Evolutionary conservation across 1,140 invertebrate species (phyloP), one percentile per base, ranked within the genome.

Genomic region (Argopecten irradians): DNA sequence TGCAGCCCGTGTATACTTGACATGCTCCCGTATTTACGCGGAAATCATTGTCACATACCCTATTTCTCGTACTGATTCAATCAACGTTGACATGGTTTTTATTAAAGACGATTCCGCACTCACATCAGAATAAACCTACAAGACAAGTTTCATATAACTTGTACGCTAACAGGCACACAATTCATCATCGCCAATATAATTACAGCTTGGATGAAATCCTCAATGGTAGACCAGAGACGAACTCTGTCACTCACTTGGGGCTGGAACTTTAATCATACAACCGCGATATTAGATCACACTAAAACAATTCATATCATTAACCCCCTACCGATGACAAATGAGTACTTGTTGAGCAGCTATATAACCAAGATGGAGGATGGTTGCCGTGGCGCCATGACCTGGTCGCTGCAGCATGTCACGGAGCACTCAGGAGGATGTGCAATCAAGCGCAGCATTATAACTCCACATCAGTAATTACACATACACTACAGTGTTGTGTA

Each of bases 161-260:
- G 55, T 71, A 71, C 28, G 55, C 13, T 71, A 1, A 71, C 55
- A 71, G 55, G 22, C 55, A 71, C 55, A 71, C 55, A 71, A 71
- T 71, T 71, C 55, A 71, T 71, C 55, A 71, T 71, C 55, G 28
- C 22, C 55, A 71, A 71, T 71, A 71, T 71, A 71, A 71, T 71
- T 71, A 71, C n/a, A n/a, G 55, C 55, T 71, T 71, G n/a, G 55
- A 71, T 71, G 55, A 71, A 71, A 71, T 71, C 55, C 22, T 71
- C 55, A 71, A 71, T n/a, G 22, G 55, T 71, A 71, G 55, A 28
- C 55, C 55, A 28, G 55, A 71, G 55, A 71, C 55, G 55, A 28
- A n/a, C 55, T 5, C 55, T 71, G 55, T 71, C 55, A 71, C 55
- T 71, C 55, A 71, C 55, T 71, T n/a, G 0, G 8, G 0, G 16